Percentiles rank a stretch among this genome's conserved stretches.
These are phyloP conservation scores for Xiphophorus hellerii DNA, from an alignment of 2,113 vertebrate species.

Conservation along the genomic window DNA sequence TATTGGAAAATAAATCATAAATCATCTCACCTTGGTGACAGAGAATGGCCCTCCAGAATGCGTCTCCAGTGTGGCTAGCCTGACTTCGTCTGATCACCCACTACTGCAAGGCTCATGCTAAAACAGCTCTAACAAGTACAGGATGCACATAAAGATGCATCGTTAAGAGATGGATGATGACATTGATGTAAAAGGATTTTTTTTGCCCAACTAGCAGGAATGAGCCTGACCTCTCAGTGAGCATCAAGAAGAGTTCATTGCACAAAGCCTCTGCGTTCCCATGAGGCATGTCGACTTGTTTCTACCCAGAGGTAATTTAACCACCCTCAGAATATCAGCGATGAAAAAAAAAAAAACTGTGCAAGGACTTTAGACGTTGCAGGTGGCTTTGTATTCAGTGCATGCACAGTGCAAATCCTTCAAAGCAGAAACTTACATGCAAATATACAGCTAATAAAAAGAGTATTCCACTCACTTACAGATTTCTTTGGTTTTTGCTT, in stretches of 20 bases:
- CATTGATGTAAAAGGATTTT: slow-evolving; percentile 48
- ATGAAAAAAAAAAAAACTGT: slow-evolving; percentile 19
- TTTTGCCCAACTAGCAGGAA: slow-evolving; percentile 45
- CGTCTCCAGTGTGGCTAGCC: slow-evolving; percentile 69
- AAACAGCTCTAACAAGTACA: slow-evolving; percentile 62
- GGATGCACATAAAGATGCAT: slow-evolving; percentile 45
- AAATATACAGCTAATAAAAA: slow-evolving; percentile 16
- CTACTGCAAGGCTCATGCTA: slow-evolving; percentile 65
- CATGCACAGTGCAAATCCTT: slow-evolving; percentile 60
- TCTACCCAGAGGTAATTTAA: slow-evolving; percentile 65
- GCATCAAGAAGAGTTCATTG: slow-evolving; percentile 55
- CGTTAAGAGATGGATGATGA: slow-evolving; percentile 61
- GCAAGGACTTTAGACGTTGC: slow-evolving; percentile 31
- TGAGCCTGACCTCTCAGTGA: slow-evolving; percentile 62
- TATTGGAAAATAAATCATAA: slow-evolving; percentile 82
- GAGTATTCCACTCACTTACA: no score
- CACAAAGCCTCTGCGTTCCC: slow-evolving; percentile 44
- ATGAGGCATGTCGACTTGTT: slow-evolving; percentile 42
- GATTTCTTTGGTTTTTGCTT: not conserved
- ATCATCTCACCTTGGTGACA: slow-evolving; percentile 77
- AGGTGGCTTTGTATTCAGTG: slow-evolving; percentile 42
- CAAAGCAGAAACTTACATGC: slow-evolving; percentile 62
- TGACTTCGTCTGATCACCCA: slow-evolving; percentile 50
- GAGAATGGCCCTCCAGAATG: slow-evolving; percentile 62
- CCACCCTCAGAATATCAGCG: slow-evolving; percentile 37